Conservation (phyloP, 2,797 vertebrate genomes). For the Hyperoplus lanceolatus region DNA sequence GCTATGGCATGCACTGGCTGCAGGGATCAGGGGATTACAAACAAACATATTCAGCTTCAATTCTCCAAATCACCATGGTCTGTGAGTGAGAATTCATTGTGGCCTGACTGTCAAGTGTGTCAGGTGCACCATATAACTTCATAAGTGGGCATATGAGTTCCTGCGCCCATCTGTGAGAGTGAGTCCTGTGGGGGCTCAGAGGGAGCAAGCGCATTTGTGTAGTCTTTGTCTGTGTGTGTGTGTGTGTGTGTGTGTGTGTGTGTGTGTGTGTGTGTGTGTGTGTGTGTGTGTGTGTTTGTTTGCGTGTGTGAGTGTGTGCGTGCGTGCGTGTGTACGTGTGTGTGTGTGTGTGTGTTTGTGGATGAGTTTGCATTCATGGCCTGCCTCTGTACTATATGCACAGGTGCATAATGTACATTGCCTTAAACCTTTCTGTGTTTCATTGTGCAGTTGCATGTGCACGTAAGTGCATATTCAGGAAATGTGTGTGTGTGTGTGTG, state of each 20-base stretch:
- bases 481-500: conserved; percentile 11
- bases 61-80: conserved; percentile 29
- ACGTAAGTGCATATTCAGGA: too few relatives aligned
- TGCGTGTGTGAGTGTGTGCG: not conserved
- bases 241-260: not conserved
- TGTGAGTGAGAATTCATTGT: conserved; percentile 5
- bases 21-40: conserved; percentile 42
- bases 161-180: conserved; percentile 43
- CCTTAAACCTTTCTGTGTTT: conserved; percentile 1
- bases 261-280: conserved; percentile 2
- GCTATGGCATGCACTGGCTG: conserved; percentile 20
- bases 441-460: not conserved
- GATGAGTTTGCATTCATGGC: not conserved
- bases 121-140: conserved; percentile 13
- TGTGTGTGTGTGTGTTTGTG: not conserved
- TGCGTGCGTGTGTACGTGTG: not conserved
- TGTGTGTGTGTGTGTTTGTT: not conserved
- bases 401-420: not conserved
- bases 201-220: conserved; percentile 17
- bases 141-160: conserved; percentile 29
- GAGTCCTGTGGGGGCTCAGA: conserved; percentile 36
- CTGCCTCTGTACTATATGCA: not conserved
- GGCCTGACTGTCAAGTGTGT: not conserved
- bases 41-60: conserved; percentile 18
- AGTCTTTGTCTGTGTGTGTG: not conserved